These are phyloP conservation scores for Takifugu bimaculatus DNA, from an alignment of 2,113 vertebrate species.

Conservation along the genomic window DNA sequence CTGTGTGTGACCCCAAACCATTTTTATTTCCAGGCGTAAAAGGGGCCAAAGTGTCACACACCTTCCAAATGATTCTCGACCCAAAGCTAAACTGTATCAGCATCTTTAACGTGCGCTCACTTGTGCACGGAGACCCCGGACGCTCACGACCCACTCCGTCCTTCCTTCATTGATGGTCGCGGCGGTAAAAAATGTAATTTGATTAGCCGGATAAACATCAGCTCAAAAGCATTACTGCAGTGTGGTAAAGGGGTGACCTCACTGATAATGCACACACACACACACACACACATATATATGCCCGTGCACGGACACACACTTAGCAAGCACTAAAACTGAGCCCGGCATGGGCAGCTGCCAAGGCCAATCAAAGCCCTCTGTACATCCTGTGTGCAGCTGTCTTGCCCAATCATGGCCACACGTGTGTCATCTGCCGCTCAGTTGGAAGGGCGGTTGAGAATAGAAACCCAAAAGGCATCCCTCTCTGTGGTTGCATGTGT, in stretches of 20 bases:
- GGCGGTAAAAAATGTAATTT: constrained; percentile 56
- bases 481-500: constrained; percentile 29
- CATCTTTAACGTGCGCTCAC: constrained; percentile 3
- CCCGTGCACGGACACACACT: constrained; percentile 48
- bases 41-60: no score
- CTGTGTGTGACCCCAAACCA: no score
- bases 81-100: constrained; percentile 20
- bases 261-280: constrained; percentile 62
- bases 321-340: constrained; percentile 69
- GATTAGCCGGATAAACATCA: constrained; percentile 70
- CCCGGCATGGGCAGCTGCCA: constrained; percentile 68
- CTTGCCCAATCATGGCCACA: constrained; percentile 63
- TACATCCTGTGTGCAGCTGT: constrained; percentile 70
- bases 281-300: constrained; percentile 49
- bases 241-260: constrained; percentile 63
- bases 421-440: constrained; percentile 69
- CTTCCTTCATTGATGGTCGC: constrained; percentile 41
- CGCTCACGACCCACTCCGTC: constrained; percentile 18
- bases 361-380: constrained; percentile 71
- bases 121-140: constrained; percentile 14
- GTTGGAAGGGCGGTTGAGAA: constrained; percentile 57
- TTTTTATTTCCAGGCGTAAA: no score
- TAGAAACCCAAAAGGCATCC: constrained; percentile 28
- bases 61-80: neutral
- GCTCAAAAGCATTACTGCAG: constrained; percentile 63